Percentiles rank a stretch among this genome's conserved stretches.
Conservation (phyloP, 2,888 invertebrate species). For the Rosalia funebris region DNA sequence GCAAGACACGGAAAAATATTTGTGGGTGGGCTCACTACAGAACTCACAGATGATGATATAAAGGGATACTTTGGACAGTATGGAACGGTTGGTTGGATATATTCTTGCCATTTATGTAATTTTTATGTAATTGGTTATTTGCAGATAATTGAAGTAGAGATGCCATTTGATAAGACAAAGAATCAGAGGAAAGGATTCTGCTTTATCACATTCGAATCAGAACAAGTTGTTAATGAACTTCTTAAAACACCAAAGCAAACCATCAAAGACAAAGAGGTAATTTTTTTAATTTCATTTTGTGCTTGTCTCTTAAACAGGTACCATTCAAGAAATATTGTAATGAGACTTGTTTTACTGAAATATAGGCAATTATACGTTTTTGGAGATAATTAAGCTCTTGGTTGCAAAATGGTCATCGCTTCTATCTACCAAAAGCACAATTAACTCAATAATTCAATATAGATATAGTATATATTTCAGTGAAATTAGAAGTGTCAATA, state of each 20-base stretch:
- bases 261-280: slow-evolving; percentile 91
- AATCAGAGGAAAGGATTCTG: slow-evolving; percentile 97
- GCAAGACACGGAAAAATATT: slow-evolving; percentile 96
- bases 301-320: no score
- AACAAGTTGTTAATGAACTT: slow-evolving; percentile 91
- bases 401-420: no score
- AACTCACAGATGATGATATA: slow-evolving; percentile 93
- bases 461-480: no score
- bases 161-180: slow-evolving; percentile 97
- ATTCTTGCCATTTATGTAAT: not conserved
- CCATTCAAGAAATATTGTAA: no score
- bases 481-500: no score
- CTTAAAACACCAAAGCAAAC: slow-evolving; percentile 92
- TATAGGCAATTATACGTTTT: no score
- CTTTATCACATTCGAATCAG: slow-evolving; percentile 96
- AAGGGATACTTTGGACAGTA: slow-evolving; percentile 91
- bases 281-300: no score
- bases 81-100: slow-evolving; percentile 79
- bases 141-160: slow-evolving; percentile 93
- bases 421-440: no score
- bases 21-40: slow-evolving; percentile 93
- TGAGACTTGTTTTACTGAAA: no score
- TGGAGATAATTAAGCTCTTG: no score
- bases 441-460: no score
- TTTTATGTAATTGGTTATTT: slow-evolving; percentile 50